Evolutionary conservation across 2,797 vertebrate genomes (phyloP).

Genomic region (Acomys russatus): DNA sequence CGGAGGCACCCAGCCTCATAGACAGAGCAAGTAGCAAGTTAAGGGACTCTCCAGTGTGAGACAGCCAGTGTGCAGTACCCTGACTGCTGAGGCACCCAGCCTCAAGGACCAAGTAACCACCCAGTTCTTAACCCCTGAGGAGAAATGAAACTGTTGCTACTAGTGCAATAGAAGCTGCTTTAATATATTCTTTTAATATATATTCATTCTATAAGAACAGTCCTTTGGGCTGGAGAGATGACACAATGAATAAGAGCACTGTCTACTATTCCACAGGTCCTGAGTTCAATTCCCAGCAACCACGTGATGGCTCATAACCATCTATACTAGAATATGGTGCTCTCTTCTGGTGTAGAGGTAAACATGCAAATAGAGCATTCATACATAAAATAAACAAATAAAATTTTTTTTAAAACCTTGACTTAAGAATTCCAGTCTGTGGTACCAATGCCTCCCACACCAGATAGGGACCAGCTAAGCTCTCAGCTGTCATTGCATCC

Average conservation of each 20-base stretch:
- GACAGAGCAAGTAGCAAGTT: not conserved
- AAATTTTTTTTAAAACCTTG: not conserved
- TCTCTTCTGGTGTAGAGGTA: too few relatives aligned
- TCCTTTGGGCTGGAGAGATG: too few relatives aligned
- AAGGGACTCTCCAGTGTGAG: not conserved
- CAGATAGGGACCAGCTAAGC: not conserved
- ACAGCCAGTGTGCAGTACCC: not conserved
- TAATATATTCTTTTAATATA: not conserved
- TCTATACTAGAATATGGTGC: too few relatives aligned
- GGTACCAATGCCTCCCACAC: accelerated
- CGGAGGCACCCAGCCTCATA: not conserved
- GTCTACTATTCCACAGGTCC: too few relatives aligned
- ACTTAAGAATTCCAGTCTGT: not conserved
- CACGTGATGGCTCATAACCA: too few relatives aligned
- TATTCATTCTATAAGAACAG: not conserved
- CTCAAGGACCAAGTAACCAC: not conserved
- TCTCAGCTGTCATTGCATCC: not conserved
- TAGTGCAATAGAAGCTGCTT: not conserved
- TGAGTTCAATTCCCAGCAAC: too few relatives aligned
- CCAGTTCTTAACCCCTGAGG: not conserved
- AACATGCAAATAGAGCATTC: too few relatives aligned
- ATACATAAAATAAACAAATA: too few relatives aligned
- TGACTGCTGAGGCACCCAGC: not conserved
- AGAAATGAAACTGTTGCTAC: not conserved
- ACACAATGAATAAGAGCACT: too few relatives aligned